Conservation (phyloP, 2,113 vertebrate genomes). For the Gadus macrocephalus region DNA sequence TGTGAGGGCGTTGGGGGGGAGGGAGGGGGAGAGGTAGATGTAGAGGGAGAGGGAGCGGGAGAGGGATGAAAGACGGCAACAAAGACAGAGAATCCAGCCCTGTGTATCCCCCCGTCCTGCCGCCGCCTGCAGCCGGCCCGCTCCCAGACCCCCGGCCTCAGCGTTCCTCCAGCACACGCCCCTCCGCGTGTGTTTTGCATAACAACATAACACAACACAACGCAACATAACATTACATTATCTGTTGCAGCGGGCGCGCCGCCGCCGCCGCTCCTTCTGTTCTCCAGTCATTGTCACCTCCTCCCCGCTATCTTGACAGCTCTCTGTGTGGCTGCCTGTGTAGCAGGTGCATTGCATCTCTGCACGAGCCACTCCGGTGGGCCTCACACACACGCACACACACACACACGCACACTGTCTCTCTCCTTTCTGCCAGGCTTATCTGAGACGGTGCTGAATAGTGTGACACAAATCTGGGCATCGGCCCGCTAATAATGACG, state of each 20-base stretch:
- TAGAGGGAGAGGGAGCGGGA: neutral
- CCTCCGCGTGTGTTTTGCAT: conserved; percentile 12
- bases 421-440: conserved; percentile 32
- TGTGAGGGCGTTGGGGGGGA: neutral
- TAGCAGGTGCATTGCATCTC: conserved; percentile 47
- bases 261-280: neutral
- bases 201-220: neutral
- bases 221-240: no score
- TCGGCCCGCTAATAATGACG: conserved; percentile 53
- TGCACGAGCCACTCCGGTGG: conserved; percentile 31
- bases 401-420: no score
- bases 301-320: conserved; percentile 34
- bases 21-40: neutral
- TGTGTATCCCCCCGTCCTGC: conserved; percentile 11
- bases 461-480: conserved; percentile 58
- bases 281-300: conserved; percentile 13
- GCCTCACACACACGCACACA: conserved; percentile 36
- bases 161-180: no score
- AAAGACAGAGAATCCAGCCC: conserved; percentile 22
- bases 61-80: neutral
- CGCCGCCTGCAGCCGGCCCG: neutral
- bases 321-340: conserved; percentile 24
- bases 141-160: conserved; percentile 5
- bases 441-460: conserved; percentile 38
- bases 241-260: conserved; percentile 7